A percentile compares a stretch with the other conserved stretches of the same genome.
phyloP scores from a whole-genome alignment of 2,888 invertebrate genomes.

The Neocrepidodera transversa region DNA sequence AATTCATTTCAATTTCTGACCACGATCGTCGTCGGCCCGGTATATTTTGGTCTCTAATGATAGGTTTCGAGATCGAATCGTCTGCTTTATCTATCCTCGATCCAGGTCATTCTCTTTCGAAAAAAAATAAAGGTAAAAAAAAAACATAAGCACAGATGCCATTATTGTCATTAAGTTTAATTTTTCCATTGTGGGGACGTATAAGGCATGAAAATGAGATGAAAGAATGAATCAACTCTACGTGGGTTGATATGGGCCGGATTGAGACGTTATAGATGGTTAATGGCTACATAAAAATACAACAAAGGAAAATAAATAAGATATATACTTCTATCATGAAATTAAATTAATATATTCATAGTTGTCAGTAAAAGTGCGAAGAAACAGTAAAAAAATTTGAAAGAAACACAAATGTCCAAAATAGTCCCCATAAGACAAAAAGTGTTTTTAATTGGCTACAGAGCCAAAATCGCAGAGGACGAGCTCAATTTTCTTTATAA shows the following conservation, averaged over 20 bases:
- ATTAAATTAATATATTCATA: too few relatives aligned
- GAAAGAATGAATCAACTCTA: slow-evolving; percentile 7
- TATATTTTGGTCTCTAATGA: slow-evolving; percentile 52
- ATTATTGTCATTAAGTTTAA: slow-evolving; percentile 53
- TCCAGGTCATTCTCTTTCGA: slow-evolving; percentile 45
- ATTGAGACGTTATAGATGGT: slow-evolving; percentile 6
- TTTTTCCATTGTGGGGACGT: slow-evolving; percentile 40
- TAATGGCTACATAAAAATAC: too few relatives aligned
- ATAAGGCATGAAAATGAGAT: slow-evolving; percentile 22
- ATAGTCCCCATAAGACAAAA: too few relatives aligned
- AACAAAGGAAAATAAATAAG: slow-evolving; percentile 3
- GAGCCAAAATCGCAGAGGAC: too few relatives aligned
- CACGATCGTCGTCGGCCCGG: slow-evolving; percentile 51
- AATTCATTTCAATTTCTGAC: slow-evolving; percentile 50
- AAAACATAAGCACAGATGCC: slow-evolving; percentile 43
- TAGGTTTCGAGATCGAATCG: slow-evolving; percentile 49
- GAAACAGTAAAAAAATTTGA: too few relatives aligned
- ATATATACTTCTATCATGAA: too few relatives aligned
- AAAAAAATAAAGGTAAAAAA: slow-evolving; percentile 32
- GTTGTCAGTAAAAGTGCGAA: too few relatives aligned
- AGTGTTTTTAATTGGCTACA: too few relatives aligned
- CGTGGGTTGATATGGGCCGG: slow-evolving; percentile 13
- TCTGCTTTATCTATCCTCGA: slow-evolving; percentile 39
- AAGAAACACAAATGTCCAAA: too few relatives aligned
- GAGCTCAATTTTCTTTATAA: too few relatives aligned